These are phyloP conservation scores for Reticulitermes speratus DNA, from an alignment of 1,140 invertebrate genomes.

Conservation along the genomic window DNA sequence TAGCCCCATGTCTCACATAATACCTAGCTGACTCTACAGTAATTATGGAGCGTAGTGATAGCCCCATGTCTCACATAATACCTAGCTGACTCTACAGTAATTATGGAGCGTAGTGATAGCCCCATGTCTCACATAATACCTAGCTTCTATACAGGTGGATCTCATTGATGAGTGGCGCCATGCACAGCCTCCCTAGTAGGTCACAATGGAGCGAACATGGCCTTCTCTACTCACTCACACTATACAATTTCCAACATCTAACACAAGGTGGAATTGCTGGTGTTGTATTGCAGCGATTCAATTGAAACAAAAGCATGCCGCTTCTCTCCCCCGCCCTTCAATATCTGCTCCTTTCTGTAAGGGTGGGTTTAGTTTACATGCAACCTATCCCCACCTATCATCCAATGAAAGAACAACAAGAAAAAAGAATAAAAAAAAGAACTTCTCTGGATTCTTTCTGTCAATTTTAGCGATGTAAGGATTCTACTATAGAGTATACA, in stretches of 20 bases:
- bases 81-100: no score
- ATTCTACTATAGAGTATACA: neutral
- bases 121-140: no score
- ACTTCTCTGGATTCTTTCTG: conserved; percentile 14
- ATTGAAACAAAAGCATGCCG: conserved; percentile 11
- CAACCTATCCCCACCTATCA: neutral
- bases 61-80: no score
- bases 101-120: no score
- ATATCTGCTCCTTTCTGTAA: neutral
- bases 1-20: no score
- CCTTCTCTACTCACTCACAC: neutral
- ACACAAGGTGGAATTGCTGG: conserved; percentile 1
- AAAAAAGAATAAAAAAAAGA: neutral
- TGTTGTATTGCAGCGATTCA: conserved; percentile 4
- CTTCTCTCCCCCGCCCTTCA: neutral
- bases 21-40: no score
- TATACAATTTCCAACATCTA: conserved; percentile 19
- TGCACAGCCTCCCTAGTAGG: neutral
- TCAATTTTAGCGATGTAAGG: conserved; percentile 12
- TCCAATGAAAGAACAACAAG: conserved; percentile 12
- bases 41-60: no score
- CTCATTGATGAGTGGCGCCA: neutral
- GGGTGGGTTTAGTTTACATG: conserved; percentile 17
- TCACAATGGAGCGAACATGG: neutral
- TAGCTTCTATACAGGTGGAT: neutral